Conservation (phyloP, 1,140 invertebrate genomes). For the Berghia stephanieae region DNA sequence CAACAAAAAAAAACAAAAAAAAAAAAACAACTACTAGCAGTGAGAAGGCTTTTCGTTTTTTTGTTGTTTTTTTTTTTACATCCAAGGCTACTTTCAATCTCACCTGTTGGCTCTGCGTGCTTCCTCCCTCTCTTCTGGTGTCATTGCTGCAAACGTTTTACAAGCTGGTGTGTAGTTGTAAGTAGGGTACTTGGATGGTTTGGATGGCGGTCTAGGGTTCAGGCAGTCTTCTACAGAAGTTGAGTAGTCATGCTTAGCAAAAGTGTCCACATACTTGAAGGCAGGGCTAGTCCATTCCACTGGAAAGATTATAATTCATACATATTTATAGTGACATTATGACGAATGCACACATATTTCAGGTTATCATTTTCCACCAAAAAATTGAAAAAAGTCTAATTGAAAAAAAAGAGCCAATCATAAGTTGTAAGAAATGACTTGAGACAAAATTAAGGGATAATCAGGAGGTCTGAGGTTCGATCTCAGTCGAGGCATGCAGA, state of each 20-base stretch:
- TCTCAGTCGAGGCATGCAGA: too few relatives aligned
- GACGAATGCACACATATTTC: neutral
- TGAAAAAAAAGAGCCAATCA: neutral
- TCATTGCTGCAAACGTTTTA: constrained; percentile 30
- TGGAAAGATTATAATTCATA: constrained; percentile 37
- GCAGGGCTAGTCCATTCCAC: constrained; percentile 56
- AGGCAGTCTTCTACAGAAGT: constrained; percentile 48
- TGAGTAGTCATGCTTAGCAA: constrained; percentile 48
- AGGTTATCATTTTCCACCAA: neutral
- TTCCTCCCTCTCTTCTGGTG: constrained; percentile 45
- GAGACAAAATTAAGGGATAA: too few relatives aligned
- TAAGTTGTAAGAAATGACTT: too few relatives aligned
- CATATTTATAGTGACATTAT: neutral
- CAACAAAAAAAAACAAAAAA: neutral
- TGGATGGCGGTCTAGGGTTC: constrained; percentile 44
- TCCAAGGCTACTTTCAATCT: neutral
- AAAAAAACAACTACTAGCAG: neutral
- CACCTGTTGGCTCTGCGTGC: constrained; percentile 52
- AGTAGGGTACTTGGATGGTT: neutral
- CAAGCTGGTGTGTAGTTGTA: constrained; percentile 21
- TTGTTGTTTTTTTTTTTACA: too few relatives aligned
- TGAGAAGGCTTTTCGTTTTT: neutral
- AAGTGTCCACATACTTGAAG: constrained; percentile 57
- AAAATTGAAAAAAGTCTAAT: neutral
- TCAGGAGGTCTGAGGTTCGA: too few relatives aligned